Base-by-base conservation (phyloP, 2,113 vertebrate genomes). In the Onychorhynchus coronatus region DNA sequence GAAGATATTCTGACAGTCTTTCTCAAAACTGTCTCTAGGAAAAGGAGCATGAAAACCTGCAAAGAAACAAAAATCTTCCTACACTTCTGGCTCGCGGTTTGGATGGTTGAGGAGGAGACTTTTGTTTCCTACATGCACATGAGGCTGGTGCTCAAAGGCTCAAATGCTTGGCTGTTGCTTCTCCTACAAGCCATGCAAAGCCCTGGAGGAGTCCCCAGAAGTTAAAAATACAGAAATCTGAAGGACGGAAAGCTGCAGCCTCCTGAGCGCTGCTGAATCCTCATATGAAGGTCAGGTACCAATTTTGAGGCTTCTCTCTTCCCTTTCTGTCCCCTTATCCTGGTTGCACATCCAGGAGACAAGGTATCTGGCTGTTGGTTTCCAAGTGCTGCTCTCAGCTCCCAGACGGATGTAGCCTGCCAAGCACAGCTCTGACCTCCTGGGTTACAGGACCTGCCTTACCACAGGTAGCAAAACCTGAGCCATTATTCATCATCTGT, bases 1-100 rank as follows among this genome's bases (percentile, higher is more conserved):
- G 93, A 74, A 97, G 96, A 95, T 88, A 94, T 67, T 96, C 97
- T 91, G 91, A 94, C 81, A 94, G 90, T 73, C 74, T 91, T 95
- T 97, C 95, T 97, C 88, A 85, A 95, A 96, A 96, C 89, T 93
- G 80, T 88, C 95, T 96, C 82, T 81, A 94, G 88, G 93, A 98
- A 97, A 95, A 71, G 50, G 78, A 94, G 80, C 53, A 65, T n/a
- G 79, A 89, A 96, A 95, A 93, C 39, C 84, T 88, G 85, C 71
- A 78, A 78, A 88, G 86, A 91, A 91, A 96, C 78, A 91, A 90
- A 95, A 94, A 65, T 42, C 91, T 89, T 91, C 94, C 91, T 62
- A 88, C 93, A 9, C 71, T 94, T 52, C 62, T 93, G 94, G 76
- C 96, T 96, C 11, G 0, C 52, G 23, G 37, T 87, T 81, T 78